Conservation (phyloP, 2,113 vertebrate species). For the Pelusios castaneus region DNA sequence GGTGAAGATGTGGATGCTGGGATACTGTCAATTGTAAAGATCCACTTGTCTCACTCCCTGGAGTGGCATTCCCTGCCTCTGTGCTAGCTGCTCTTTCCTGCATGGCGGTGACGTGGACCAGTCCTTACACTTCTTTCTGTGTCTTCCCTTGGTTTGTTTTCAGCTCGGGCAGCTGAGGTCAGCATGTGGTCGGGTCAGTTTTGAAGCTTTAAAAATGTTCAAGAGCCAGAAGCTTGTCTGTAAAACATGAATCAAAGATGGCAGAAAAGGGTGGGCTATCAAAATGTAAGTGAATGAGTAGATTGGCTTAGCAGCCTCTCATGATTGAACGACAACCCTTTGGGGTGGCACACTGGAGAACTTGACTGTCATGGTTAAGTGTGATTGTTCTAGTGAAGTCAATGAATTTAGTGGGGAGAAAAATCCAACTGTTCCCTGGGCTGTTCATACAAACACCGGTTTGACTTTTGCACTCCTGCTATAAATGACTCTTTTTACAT, state of each 20-base stretch:
- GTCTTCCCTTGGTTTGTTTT: fast-evolving
- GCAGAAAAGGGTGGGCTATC: constrained; percentile 27
- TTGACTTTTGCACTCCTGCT: background rate
- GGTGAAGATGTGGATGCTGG: background rate
- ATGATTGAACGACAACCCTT: fast-evolving
- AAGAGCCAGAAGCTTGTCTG: background rate
- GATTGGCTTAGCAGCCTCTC: background rate
- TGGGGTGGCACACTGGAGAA: background rate
- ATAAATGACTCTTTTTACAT: background rate
- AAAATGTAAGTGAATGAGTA: fast-evolving
- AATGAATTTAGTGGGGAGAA: background rate
- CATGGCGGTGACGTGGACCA: background rate
- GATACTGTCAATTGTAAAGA: background rate
- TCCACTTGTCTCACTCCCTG: background rate
- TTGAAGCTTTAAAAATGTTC: fast-evolving
- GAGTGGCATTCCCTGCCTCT: background rate
- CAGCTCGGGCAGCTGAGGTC: fast-evolving
- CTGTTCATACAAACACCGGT: background rate
- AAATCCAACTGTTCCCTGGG: fast-evolving
- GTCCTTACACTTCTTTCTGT: background rate
- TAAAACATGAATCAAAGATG: background rate
- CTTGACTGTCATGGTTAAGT: fast-evolving
- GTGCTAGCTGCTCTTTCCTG: background rate
- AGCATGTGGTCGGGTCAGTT: fast-evolving
- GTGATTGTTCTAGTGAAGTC: background rate